Base-by-base conservation (phyloP, 2,113 vertebrate genomes). In the Nerophis lumbriciformis region DNA sequence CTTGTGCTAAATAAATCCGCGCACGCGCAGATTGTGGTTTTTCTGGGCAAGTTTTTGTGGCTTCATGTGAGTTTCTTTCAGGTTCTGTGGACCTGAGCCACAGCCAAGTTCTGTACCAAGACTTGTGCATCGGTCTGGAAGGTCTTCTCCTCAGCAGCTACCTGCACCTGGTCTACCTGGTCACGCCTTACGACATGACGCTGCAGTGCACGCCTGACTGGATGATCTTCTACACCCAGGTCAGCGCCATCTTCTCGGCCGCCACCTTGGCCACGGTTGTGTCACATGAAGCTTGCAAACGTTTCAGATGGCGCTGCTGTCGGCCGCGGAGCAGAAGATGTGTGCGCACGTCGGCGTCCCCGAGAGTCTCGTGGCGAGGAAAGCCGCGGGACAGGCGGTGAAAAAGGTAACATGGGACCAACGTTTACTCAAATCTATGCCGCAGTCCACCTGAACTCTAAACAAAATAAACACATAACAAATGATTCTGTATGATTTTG, bases 201-300 rank as follows among this genome's bases (percentile, higher is more conserved):
- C 76, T 77, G 4, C 93, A 90, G 65, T 92, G 90, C 75, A 90
- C 80, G 15, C 97, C 96, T 12, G 90, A 98, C 9, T 99, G 97
- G 96, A 98, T 95, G 92, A 72, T 93, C 48, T 99, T 90, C 79
- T 91, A 94, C 79, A 89, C 88, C 71, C 95, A 96, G 94, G 97
- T 98, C 62, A 80, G 13, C 5, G 14, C 1, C 54, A 11, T 19
- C 36, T 6, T 51, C 49, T 50, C 8, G n/a, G 3, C 28, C 36
- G 12, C 53, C n/a, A 4, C 13, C 14, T 5, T 75, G 15, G 53
- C 28, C 28, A 4, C 76, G 7, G 2, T 16, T 10, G 4, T 9
- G 6, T 16, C 37, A 9, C 9, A 5, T 39, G 13, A 21, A 19
- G n/a, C 15, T 28, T 2, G n/a, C 28, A 2, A 7, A 9, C 28